Base-by-base conservation (phyloP, 2,113 vertebrate genomes). In the Chaetura pelagica region DNA sequence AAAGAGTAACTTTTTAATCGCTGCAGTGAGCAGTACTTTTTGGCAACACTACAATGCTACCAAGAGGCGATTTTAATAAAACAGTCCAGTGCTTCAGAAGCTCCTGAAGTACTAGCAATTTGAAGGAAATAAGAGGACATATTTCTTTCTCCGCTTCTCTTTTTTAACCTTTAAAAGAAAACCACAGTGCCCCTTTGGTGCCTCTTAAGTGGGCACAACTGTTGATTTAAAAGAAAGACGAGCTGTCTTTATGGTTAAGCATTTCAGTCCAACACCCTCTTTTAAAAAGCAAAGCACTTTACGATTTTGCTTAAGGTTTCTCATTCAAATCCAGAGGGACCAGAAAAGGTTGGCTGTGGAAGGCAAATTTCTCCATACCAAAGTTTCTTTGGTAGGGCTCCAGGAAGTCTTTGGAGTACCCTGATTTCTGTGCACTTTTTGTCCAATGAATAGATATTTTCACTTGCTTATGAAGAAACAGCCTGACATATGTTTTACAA, bases 211-310 rank as follows among this genome's bases (percentile, higher is more conserved):
- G 83, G 88, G 76, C 15, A 48, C 52, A 92, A 87, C 40, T 87
- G 76, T 88, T 90, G 64, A 54, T 94, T 93, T 92, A 87, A 86
- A 92, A 91, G 94, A 82, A 96, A 88, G 83, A 90, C 0, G 2
- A 94, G 76, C 69, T 94, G n/a, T 93, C 92, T 92, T 95, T 95
- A 95, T 84, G 90, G 94, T 90, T 92, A 92, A 81, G 66, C 12
- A 15, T 90, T 94, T 90, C 61, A 84, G 79, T 84, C 83, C 83
- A 97, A 86, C 72, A 94, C n/a, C 24, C 69, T 93, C 78, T 94
- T 88, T 90, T 75, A 87, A 93, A 95, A 86, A 84, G 52, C 76
- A 68, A 71, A 63, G 23, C 76, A 49, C 79, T 94, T 88, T 10
- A 93, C 72, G 52, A 57, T 95, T 92, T 92, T 87, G 64, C 91